Base-by-base conservation (phyloP, 2,888 invertebrate species). In the Notodonta ziczac region DNA sequence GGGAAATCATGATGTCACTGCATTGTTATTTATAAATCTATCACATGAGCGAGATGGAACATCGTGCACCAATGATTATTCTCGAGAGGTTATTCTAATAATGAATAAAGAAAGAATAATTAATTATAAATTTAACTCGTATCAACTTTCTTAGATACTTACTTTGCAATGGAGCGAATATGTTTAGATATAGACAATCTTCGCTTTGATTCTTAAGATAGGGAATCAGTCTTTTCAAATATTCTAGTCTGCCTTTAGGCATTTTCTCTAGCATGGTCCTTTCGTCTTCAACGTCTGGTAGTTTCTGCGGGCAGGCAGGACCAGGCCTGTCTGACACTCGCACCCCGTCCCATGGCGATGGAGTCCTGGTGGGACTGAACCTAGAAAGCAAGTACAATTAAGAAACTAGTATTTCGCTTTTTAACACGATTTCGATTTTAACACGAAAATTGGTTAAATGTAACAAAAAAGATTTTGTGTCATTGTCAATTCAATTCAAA, bases 141-240 rank as follows among this genome's bases (percentile, higher is more conserved):
- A 5, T 46, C 10, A 46, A 10, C 4, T n/a, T n/a, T n/a, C n/a
- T 3, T 1, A 13, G 5, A n/a, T 16, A 93, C 96, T 95, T 94
- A 98, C 98, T 98, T 96, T 97, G 97, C 82, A 97, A 96, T 66
- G 99, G 99, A 53, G 98, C 97, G 94, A 98, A 99, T 86, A 99
- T 97, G 94, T 99, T 99, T 89, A 99, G 96, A 92, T 98, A 98
- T 75, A 99, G 96, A 89, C 99, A 99, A 95, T 99, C 99, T 95
- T 99, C 99, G 88, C 97, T 98, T 95, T 99, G 98, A 92, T 98
- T 97, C 91, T 96, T 96, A 87, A 99, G 96, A 94, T 97, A 96
- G 76, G 98, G 98, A 87, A 98, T 94, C 91, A 99, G 94, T 87
- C 98, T 95, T 94, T 96, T 97, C 74, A 99, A 95, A 90, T 98